Base-by-base conservation (phyloP, 1,140 invertebrate genomes). In the Lanistes nyassanus region DNA sequence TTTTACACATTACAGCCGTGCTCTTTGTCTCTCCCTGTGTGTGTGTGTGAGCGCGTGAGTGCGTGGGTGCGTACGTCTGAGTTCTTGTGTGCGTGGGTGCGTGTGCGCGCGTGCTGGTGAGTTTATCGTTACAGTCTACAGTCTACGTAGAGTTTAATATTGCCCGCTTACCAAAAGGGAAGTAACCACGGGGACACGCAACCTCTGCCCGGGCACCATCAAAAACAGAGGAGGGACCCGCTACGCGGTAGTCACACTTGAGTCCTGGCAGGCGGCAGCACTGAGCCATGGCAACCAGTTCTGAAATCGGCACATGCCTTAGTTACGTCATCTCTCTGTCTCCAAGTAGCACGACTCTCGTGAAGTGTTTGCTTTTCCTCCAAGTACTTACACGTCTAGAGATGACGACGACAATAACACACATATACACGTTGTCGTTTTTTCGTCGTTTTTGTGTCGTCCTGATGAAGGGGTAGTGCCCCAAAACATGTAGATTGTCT, bases 171-270 rank as follows among this genome's bases (percentile, higher is more conserved):
- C 70, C 70, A 11, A 72, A 26, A 13, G 70, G 55, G 4, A 26
- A 42, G 23, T 72, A n/a, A 9, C 56, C 70, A 16, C 21, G 0
- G 9, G 70, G 70, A 62, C 70, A 72, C 7, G 36, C 29, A 37
- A 55, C 55, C 70, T 72, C 70, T 5, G 70, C 70, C 55, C 39
- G 36, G 9, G 70, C 70, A n/a, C 70, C 70, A 2, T 72, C 36
- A 34, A 72, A 39, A 19, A 56, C 36, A 19, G 3, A 13, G 36
- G 80, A 78, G 1, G 78, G 78, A 39, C 80, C 80, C 0, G 78
- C 69, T 37, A 47, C 69, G 11, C 65, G 67, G 70, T 79, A 81
- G 29, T 68, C 68, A 68, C 78, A 81, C 51, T 26, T 56, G 16
- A 81, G 64, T 0, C 64, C 65, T 13, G 36, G 21, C 39, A 56